Conservation (phyloP, 2,797 vertebrate species). For the Sebastiscus albofasciatus region DNA sequence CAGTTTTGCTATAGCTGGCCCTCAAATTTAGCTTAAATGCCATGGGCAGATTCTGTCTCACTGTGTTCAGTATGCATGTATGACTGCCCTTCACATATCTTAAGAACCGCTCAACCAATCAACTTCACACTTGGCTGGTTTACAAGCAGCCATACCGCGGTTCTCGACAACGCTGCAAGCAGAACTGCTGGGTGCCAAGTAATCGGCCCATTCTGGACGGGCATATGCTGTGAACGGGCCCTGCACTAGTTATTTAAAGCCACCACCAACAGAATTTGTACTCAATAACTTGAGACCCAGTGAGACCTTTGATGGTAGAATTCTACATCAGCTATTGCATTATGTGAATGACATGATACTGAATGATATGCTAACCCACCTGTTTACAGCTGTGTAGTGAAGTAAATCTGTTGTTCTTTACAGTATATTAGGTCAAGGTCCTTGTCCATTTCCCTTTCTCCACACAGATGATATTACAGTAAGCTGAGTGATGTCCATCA, state of each 20-base stretch:
- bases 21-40: no score
- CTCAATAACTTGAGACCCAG: neutral
- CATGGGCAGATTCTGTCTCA: no score
- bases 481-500: neutral
- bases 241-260: neutral
- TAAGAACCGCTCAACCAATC: no score
- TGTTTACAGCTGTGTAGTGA: neutral
- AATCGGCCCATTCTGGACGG: no score
- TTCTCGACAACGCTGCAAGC: no score
- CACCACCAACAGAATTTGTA: neutral
- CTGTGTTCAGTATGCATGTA: no score
- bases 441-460: neutral
- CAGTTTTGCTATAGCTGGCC: no score
- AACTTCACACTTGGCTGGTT: no score
- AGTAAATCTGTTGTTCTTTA: neutral
- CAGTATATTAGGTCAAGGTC: constrained; percentile 7
- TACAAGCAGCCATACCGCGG: no score
- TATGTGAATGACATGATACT: neutral
- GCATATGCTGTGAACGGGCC: no score
- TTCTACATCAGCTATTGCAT: neutral
- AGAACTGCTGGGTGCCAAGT: no score
- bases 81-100: no score
- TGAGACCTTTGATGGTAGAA: neutral
- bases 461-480: neutral
- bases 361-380: neutral